Evolutionary conservation across 2,888 invertebrate genomes (phyloP).

Genomic region (Apamea anceps): DNA sequence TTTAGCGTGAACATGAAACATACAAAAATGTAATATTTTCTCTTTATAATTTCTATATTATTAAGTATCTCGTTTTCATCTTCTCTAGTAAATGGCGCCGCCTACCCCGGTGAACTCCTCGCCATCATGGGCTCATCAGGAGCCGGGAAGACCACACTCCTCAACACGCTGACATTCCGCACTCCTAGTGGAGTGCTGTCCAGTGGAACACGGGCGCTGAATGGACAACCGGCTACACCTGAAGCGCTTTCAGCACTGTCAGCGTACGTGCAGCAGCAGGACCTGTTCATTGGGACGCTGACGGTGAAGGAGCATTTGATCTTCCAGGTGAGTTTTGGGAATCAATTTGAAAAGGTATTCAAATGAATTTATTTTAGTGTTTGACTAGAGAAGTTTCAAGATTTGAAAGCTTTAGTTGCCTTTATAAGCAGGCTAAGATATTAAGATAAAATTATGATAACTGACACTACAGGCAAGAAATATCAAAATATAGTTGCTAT

Average conservation of each 20-base stretch:
- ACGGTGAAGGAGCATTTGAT: conserved; percentile 97
- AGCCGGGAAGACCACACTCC: conserved; percentile 98
- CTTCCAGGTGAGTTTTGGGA: conserved; percentile 92
- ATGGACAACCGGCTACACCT: conserved; percentile 94
- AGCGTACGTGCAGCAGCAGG: conserved; percentile 98
- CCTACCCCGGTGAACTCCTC: conserved; percentile 95
- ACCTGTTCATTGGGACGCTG: conserved; percentile 97
- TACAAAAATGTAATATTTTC: too few species aligned
- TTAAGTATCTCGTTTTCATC: neutral
- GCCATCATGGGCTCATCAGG: conserved; percentile 97
- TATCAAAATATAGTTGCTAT: neutral
- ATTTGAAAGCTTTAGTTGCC: neutral
- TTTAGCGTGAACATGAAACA: neutral
- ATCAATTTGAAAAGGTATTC: neutral
- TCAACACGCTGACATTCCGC: conserved; percentile 96
- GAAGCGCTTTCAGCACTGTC: conserved; percentile 94
- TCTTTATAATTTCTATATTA: neutral
- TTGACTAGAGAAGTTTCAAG: neutral
- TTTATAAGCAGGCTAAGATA: neutral
- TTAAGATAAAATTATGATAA: neutral
- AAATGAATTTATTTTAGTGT: neutral
- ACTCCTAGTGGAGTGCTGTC: conserved; percentile 93
- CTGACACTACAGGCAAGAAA: neutral
- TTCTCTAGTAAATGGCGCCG: conserved; percentile 93
- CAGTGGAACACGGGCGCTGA: conserved; percentile 91